phyloP scores from a whole-genome alignment of 2,888 invertebrate genomes.

The Rhagophthalmus giganteus region DNA sequence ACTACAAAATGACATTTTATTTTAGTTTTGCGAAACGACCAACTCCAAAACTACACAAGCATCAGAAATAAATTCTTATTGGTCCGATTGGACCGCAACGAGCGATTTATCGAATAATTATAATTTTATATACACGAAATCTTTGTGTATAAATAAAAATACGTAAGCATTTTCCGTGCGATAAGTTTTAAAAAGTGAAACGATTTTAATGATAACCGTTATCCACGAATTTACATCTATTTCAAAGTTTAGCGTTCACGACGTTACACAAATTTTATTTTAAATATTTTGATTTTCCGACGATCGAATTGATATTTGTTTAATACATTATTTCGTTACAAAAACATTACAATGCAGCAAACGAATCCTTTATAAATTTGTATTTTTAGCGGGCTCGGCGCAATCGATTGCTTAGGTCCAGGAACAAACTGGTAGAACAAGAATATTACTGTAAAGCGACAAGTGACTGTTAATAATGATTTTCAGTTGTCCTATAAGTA shows the following conservation, averaged over 20 bases:
- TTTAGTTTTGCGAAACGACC: slow-evolving; percentile 52
- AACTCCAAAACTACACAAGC: slow-evolving; percentile 43
- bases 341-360: too few species aligned
- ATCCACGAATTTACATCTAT: too few species aligned
- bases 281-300: too few species aligned
- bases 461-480: slow-evolving; percentile 12
- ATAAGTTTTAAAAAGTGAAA: too few species aligned
- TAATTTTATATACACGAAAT: slow-evolving; percentile 42
- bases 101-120: slow-evolving; percentile 30
- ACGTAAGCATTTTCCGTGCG: slow-evolving; percentile 46
- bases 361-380: slow-evolving; percentile 16
- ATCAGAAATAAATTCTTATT: slow-evolving; percentile 46
- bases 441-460: background rate
- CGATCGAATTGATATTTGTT: too few species aligned
- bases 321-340: too few species aligned
- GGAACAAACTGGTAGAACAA: slow-evolving; percentile 51
- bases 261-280: too few species aligned
- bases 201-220: too few species aligned
- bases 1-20: slow-evolving; percentile 10
- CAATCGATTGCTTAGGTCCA: slow-evolving; percentile 53
- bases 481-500: slow-evolving; percentile 43
- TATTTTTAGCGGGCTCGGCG: slow-evolving; percentile 46
- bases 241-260: too few species aligned
- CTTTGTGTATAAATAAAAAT: slow-evolving; percentile 50
- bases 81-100: slow-evolving; percentile 51